These are phyloP conservation scores for Pandion haliaetus DNA, from an alignment of 2,113 vertebrate species.

Conservation along the genomic window DNA sequence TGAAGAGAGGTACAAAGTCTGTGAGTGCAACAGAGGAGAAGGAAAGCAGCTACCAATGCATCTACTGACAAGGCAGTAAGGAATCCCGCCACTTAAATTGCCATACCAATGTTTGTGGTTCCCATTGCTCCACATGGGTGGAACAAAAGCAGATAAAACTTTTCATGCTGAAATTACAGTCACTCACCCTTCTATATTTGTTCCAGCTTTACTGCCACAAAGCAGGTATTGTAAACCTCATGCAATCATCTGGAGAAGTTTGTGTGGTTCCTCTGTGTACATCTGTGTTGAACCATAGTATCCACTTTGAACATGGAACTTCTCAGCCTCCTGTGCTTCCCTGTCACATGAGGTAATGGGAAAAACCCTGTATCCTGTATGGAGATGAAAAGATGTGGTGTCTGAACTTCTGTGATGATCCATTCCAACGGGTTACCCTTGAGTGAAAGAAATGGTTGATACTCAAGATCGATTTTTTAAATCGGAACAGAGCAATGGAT, in stretches of 20 bases:
- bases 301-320: neutral
- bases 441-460: neutral
- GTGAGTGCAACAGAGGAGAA: neutral
- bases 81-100: neutral
- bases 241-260: neutral
- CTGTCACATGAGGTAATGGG: neutral
- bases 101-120: neutral
- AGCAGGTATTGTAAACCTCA: neutral
- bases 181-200: neutral
- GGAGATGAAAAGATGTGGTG: neutral
- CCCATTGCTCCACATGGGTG: neutral
- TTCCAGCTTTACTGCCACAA: slow-evolving; percentile 28
- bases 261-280: neutral
- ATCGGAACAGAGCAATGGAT: neutral
- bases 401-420: neutral
- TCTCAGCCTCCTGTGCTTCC: neutral
- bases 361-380: neutral
- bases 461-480: neutral
- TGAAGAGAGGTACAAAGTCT: neutral
- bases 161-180: slow-evolving; percentile 4
- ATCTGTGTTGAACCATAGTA: neutral
- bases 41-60: neutral
- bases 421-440: neutral
- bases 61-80: neutral
- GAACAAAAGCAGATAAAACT: neutral